Evolutionary conservation across 2,888 invertebrate genomes (phyloP).

Genomic region (Polydrusus cervinus): DNA sequence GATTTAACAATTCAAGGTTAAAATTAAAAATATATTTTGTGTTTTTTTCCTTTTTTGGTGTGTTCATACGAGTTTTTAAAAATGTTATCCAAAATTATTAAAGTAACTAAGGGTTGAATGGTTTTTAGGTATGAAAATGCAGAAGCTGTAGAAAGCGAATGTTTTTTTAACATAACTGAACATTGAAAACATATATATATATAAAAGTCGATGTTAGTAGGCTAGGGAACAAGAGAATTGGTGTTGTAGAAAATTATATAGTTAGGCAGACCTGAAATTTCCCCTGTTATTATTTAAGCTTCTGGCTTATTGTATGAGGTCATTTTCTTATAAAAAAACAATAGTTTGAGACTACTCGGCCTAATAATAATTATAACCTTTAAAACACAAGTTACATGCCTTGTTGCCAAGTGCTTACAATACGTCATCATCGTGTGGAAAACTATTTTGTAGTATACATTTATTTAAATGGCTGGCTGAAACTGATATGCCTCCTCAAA

Average conservation of each 20-base stretch:
- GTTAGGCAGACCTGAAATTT: neutral
- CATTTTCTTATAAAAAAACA: neutral
- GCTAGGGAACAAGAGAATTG: neutral
- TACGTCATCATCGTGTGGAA: neutral
- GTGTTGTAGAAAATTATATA: neutral
- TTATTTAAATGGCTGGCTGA: neutral
- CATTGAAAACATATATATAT: neutral
- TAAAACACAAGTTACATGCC: neutral
- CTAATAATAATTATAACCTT: neutral
- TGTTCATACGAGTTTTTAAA: neutral
- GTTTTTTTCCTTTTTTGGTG: neutral
- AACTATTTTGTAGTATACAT: neutral
- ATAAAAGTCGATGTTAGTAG: no score
- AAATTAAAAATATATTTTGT: neutral
- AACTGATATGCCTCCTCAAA: neutral
- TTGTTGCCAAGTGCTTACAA: neutral
- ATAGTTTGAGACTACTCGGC: neutral
- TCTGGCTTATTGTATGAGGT: neutral
- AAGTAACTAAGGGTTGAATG: no score
- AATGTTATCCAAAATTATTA: no score
- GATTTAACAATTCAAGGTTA: slow-evolving; percentile 16
- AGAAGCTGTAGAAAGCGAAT: no score
- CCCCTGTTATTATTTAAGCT: neutral
- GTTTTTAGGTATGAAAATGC: no score
- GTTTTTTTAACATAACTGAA: neutral